Conservation (phyloP, 2,797 vertebrate species). For the Labroides dimidiatus region DNA sequence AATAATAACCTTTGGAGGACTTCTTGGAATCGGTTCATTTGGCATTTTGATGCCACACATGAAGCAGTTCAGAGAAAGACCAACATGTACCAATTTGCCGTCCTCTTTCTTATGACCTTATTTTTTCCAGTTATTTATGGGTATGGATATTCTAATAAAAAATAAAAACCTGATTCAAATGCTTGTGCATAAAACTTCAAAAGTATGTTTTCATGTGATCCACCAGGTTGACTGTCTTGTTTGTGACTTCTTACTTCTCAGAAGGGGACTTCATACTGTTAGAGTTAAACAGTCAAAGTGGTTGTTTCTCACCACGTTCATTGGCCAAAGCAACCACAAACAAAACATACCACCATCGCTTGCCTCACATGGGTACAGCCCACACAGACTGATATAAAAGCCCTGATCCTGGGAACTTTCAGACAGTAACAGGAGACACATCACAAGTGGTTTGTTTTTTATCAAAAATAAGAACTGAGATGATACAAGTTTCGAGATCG, state of each 20-base stretch:
- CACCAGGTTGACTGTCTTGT: not conserved
- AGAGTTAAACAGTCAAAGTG: conserved; percentile 34
- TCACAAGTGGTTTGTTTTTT: not conserved
- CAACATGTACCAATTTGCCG: not conserved
- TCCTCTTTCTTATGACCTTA: conserved; percentile 6
- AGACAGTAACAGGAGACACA: conserved; percentile 22
- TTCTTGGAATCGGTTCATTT: conserved; percentile 71
- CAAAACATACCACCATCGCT: conserved; percentile 43
- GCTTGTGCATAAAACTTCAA: too few relatives aligned
- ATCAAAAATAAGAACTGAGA: conserved; percentile 34
- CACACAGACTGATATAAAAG: conserved; percentile 65
- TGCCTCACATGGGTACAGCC: conserved; percentile 40
- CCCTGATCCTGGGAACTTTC: conserved; percentile 8
- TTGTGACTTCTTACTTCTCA: conserved; percentile 26
- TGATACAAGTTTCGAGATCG: conserved; percentile 66
- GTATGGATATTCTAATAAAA: not conserved
- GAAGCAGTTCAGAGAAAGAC: conserved; percentile 48
- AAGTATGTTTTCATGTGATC: not conserved
- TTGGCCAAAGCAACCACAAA: conserved; percentile 57
- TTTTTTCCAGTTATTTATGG: not conserved
- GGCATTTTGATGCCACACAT: conserved; percentile 52
- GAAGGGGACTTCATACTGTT: conserved; percentile 32
- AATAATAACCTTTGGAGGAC: conserved; percentile 64
- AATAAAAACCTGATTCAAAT: too few relatives aligned
- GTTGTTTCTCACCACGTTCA: conserved; percentile 39